Conservation (phyloP, 2,888 invertebrate species). For the Lasioglossum malachurum region DNA sequence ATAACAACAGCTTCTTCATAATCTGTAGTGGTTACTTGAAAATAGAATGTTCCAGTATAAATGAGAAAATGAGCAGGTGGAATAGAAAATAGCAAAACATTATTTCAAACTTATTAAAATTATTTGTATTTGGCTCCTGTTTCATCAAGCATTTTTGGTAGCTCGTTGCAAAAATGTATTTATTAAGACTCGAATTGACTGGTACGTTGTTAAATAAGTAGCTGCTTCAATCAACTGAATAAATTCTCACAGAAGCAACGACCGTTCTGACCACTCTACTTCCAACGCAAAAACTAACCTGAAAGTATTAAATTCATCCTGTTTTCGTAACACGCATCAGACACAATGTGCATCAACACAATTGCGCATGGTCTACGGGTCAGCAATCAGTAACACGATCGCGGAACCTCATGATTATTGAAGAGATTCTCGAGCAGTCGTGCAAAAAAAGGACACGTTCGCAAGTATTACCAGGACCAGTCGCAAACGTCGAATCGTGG, state of each 20-base stretch:
- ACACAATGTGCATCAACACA: too few species aligned
- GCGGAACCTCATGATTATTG: constrained; percentile 58
- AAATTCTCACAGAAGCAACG: neutral
- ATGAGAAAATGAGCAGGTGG: neutral
- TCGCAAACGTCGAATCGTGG: constrained; percentile 58
- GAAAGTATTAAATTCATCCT: neutral
- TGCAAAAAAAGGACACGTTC: constrained; percentile 22
- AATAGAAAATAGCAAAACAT: neutral
- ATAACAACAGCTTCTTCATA: too few species aligned
- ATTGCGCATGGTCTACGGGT: neutral
- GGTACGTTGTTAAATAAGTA: too few species aligned
- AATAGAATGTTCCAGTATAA: too few species aligned
- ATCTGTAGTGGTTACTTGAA: too few species aligned
- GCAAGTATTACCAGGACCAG: constrained; percentile 62
- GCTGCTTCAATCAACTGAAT: neutral
- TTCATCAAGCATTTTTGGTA: too few species aligned
- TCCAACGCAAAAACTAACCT: neutral
- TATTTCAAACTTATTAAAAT: neutral
- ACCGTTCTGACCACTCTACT: neutral
- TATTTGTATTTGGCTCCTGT: too few species aligned
- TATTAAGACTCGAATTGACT: too few species aligned
- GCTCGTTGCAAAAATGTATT: too few species aligned
- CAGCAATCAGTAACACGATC: constrained; percentile 33
- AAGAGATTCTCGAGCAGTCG: constrained; percentile 39
- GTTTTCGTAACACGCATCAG: neutral